Evolutionary conservation across 2,888 invertebrate species (phyloP).

Genomic region (Leptothorax acervorum): DNA sequence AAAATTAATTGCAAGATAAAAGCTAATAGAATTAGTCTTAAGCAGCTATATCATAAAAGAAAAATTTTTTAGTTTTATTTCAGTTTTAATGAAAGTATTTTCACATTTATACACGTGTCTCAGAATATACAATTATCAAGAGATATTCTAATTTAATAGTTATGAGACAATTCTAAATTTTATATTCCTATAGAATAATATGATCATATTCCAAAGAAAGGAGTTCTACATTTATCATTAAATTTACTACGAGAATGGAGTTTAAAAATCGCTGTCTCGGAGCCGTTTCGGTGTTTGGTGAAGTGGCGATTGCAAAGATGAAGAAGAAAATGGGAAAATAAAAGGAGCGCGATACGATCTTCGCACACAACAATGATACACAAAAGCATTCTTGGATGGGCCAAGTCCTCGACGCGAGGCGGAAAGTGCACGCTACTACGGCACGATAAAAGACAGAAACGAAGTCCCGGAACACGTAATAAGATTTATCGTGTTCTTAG

Average conservation of each 20-base stretch:
- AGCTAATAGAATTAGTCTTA: not conserved
- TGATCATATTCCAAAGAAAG: not conserved
- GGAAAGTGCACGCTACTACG: slow-evolving; percentile 64
- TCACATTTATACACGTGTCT: not conserved
- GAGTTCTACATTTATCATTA: not conserved
- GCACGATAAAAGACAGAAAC: slow-evolving; percentile 66
- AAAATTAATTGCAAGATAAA: slow-evolving; percentile 26
- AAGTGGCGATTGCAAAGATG: slow-evolving; percentile 30
- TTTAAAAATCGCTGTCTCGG: slow-evolving; percentile 30
- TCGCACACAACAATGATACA: slow-evolving; percentile 49
- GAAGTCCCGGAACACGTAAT: slow-evolving; percentile 69
- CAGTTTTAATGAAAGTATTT: not conserved
- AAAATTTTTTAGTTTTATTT: not conserved
- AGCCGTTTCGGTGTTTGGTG: slow-evolving; percentile 17
- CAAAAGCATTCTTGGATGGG: slow-evolving; percentile 54
- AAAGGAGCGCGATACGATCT: slow-evolving; percentile 13
- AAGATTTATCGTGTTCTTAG: slow-evolving; percentile 73
- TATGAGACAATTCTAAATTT: not conserved
- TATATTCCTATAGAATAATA: not conserved
- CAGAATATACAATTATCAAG: not conserved
- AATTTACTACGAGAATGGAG: slow-evolving; percentile 2
- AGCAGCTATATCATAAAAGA: not conserved
- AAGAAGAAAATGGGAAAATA: slow-evolving; percentile 47
- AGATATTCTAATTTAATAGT: not conserved
- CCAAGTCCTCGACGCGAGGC: slow-evolving; percentile 36